phyloP scores from a whole-genome alignment of 2,113 vertebrate species.

The Anhinga anhinga region DNA sequence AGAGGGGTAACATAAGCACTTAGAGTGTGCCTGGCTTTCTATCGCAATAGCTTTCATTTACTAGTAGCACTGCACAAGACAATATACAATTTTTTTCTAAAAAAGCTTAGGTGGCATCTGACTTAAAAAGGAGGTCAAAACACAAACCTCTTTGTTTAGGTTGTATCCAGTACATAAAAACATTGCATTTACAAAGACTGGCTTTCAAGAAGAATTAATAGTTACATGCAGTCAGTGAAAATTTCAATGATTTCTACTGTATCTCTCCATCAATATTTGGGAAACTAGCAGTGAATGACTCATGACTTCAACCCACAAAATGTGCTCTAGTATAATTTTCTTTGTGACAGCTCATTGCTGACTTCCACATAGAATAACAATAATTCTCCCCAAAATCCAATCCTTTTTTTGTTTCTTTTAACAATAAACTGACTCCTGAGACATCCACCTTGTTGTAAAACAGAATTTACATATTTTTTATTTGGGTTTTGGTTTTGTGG shows the following conservation, averaged over 20 bases:
- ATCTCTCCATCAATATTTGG: neutral
- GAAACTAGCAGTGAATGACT: neutral
- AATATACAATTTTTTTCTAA: neutral
- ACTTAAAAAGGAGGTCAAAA: neutral
- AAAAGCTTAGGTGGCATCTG: neutral
- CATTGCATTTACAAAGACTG: neutral
- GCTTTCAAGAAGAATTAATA: neutral
- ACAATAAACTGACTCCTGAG: neutral
- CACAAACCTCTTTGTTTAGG: neutral
- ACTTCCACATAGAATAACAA: rapidly evolving
- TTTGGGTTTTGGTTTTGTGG: neutral
- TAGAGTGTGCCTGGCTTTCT: neutral
- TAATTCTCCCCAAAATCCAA: neutral
- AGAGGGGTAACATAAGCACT: neutral
- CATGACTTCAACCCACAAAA: neutral
- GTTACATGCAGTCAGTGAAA: neutral
- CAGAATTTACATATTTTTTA: neutral
- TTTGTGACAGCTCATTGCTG: neutral
- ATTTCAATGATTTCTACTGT: neutral
- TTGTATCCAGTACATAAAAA: neutral
- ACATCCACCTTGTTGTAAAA: neutral
- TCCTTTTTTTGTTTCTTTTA: neutral
- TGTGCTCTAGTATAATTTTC: neutral
- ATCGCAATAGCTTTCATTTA: neutral
- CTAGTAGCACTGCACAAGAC: neutral